Evolutionary conservation across 2,797 vertebrate genomes (phyloP).

Genomic region (Muraenolepis orangiensis): DNA sequence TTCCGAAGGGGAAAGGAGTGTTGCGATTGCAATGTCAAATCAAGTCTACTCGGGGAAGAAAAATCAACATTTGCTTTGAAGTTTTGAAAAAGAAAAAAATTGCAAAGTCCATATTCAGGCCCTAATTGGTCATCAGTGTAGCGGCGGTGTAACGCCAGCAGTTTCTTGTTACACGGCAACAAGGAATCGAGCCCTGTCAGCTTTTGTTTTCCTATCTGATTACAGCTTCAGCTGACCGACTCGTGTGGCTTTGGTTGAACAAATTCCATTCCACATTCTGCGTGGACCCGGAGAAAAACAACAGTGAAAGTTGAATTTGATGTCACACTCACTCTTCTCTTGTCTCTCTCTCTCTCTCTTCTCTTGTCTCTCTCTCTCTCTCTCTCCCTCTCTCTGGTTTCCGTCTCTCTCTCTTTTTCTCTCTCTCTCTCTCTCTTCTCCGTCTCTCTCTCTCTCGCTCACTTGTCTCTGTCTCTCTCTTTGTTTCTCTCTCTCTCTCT

Average conservation of each 20-base stretch:
- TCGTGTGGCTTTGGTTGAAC: no score
- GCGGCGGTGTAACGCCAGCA: no score
- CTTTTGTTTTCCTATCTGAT: no score
- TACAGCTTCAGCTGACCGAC: no score
- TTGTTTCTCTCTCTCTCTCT: conserved; percentile 2
- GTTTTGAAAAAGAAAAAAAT: no score
- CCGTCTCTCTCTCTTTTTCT: no score
- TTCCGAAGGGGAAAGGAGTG: conserved; percentile 11
- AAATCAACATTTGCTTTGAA: conserved; percentile 23
- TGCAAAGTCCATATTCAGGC: conserved; percentile 30
- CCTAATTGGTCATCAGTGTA: conserved; percentile 33
- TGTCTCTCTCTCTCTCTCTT: neutral
- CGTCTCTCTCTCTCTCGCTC: conserved; percentile 1
- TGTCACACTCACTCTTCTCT: conserved; percentile 14
- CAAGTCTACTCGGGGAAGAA: conserved; percentile 23
- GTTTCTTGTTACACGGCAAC: conserved; percentile 4
- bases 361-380: neutral
- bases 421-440: conserved; percentile 37
- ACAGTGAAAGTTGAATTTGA: no score
- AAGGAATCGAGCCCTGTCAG: no score
- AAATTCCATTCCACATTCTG: no score
- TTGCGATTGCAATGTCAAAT: conserved; percentile 30
- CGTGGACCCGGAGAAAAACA: no score
- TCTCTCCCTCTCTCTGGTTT: no score
- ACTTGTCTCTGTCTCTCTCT: no score